Evolutionary conservation across 2,113 vertebrate genomes (phyloP), one percentile per base, ranked within the genome.

Genomic region (Lota lota): DNA sequence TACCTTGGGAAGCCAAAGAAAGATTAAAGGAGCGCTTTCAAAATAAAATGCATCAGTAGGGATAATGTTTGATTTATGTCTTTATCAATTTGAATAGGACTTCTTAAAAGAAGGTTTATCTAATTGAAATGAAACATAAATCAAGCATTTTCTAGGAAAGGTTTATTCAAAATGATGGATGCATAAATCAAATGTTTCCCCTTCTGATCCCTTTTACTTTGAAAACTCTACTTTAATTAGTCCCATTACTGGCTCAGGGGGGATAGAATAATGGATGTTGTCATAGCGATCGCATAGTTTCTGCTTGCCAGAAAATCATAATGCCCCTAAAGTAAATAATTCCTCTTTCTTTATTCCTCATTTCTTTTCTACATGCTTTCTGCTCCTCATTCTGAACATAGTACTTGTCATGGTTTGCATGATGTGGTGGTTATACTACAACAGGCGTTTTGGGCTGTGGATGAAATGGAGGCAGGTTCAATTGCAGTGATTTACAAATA

Each of bases 151-250:
- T 28, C 28, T 28, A 63, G 66, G 71, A 77, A 77, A 68, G 66
- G 51, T 67, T 72, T 33, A 54, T 59, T 82, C 73, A 75, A 76
- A 80, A 82, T 84, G 77, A 79, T 22, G 68, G 50, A 77, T 22
- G 12, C 76, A 83, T 87, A 88, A 90, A 89, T 89, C 86, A 88
- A 57, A 89, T 47, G 36, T 61, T 67, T 78, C 64, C 69, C 51
- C 33, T 21, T 70, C 67, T 33, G 56, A n/a, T n/a, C n/a, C 1
- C 28, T 28, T 28, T 28, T 28, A 28, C 28, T 77, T 78, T 79
- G 51, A 76, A 69, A 3, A 47, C 64, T 65, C 59, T 20, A 63
- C 60, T 58, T 57, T 62, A 61, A 65, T 83, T 81, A 79, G 85
- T 82, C 73, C 66, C 14, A 12, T 70, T 69, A 15, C 22, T 76